These are phyloP conservation scores for Halichoeres trimaculatus DNA, from an alignment of 2,113 vertebrate genomes.

Conservation along the genomic window DNA sequence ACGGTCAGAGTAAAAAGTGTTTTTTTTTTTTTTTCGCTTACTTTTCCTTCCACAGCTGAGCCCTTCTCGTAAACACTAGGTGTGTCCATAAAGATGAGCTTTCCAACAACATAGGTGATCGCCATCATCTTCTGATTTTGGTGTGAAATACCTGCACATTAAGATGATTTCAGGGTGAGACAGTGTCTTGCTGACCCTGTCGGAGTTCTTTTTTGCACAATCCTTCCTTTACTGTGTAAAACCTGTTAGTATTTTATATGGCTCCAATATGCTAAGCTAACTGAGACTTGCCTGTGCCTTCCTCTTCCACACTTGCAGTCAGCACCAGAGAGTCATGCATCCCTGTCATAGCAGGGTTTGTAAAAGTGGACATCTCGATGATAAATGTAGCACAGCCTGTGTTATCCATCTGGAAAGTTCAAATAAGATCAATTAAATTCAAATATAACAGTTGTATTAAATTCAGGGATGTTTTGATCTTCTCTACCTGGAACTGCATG, in stretches of 20 bases:
- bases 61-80: slow-evolving; percentile 64
- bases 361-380: slow-evolving; percentile 55
- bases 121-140: rapidly evolving
- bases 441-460: too few species aligned
- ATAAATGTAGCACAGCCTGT: slow-evolving; percentile 64
- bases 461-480: too few species aligned
- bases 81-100: slow-evolving; percentile 65
- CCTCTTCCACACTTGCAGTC: slow-evolving; percentile 52
- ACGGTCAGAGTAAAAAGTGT: background rate
- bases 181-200: too few species aligned
- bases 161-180: too few species aligned
- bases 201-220: too few species aligned
- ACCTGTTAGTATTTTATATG: too few species aligned
- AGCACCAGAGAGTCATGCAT: background rate
- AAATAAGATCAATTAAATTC: background rate
- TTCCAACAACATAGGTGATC: slow-evolving; percentile 68
- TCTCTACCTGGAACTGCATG: too few species aligned
- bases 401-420: slow-evolving; percentile 40
- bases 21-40: slow-evolving; percentile 8
- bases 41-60: slow-evolving; percentile 69
- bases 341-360: background rate
- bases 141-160: slow-evolving; percentile 45
- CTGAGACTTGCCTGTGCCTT: slow-evolving; percentile 71
- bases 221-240: too few species aligned
- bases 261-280: too few species aligned